These are phyloP conservation scores for Phrynocephalus versicolor DNA, from an alignment of 2,113 vertebrate genomes.

Conservation along the genomic window DNA sequence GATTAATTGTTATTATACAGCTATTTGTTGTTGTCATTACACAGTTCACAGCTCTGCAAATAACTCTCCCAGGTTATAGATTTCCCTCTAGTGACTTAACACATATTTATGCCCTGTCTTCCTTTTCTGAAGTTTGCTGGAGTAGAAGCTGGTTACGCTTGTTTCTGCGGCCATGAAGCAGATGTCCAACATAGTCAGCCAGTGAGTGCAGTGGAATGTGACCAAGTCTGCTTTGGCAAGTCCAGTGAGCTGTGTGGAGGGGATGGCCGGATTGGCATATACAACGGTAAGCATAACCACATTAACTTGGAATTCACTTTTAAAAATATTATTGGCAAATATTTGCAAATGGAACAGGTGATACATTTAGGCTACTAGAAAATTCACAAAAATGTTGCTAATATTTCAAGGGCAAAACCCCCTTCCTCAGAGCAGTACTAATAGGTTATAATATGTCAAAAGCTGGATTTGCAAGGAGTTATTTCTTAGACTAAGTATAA, in stretches of 20 bases:
- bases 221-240: conserved; percentile 76
- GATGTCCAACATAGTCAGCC: conserved; percentile 58
- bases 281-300: conserved; percentile 62
- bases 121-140: conserved; percentile 66
- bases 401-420: too few relatives aligned
- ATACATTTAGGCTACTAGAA: too few relatives aligned
- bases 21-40: not conserved
- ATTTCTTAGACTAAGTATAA: too few relatives aligned
- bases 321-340: too few relatives aligned
- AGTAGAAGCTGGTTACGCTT: conserved; percentile 75
- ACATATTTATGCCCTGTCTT: not conserved
- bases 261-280: conserved; percentile 72
- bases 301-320: too few relatives aligned
- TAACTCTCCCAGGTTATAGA: not conserved
- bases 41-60: not conserved
- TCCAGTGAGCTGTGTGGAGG: conserved; percentile 73
- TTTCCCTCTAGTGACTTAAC: too few relatives aligned
- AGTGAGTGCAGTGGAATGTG: conserved; percentile 68
- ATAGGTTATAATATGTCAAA: too few relatives aligned
- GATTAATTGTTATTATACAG: too few relatives aligned
- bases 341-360: not conserved
- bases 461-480: too few relatives aligned
- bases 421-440: too few relatives aligned
- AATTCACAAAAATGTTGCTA: too few relatives aligned
- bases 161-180: conserved; percentile 71